Conservation (phyloP, 2,113 vertebrate genomes). For the Perccottus glenii region DNA sequence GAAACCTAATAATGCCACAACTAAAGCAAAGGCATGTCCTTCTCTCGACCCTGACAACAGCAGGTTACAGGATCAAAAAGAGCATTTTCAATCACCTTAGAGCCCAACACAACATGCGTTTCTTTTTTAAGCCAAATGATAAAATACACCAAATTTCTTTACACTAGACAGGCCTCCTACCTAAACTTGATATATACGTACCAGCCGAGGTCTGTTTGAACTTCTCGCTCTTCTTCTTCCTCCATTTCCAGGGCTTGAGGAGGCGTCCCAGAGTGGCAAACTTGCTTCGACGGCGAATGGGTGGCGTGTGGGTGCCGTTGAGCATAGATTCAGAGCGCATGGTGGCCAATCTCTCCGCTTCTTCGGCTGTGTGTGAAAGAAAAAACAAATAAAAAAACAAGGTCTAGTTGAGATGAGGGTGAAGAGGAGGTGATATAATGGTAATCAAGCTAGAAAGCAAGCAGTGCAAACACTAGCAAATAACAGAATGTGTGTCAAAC, state of each 20-base stretch:
- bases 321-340: conserved; percentile 95
- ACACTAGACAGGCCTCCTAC: background rate
- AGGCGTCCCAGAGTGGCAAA: conserved; percentile 93
- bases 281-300: conserved; percentile 93
- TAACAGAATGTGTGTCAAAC: conserved; percentile 34
- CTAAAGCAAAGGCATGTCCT: conserved; percentile 36
- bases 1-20: conserved; percentile 44
- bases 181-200: conserved; percentile 61
- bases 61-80: conserved; percentile 52
- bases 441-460: conserved; percentile 4
- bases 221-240: conserved; percentile 99
- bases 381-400: background rate
- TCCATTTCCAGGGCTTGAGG: conserved; percentile 99
- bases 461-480: conserved; percentile 24
- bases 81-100: conserved; percentile 52
- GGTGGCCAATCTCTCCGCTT: conserved; percentile 94
- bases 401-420: conserved; percentile 21
- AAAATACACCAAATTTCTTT: background rate
- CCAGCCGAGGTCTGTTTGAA: conserved; percentile 98
- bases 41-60: conserved; percentile 48
- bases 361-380: conserved; percentile 83
- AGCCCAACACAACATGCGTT: conserved; percentile 8
- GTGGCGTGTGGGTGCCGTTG: conserved; percentile 92
- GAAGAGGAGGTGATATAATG: conserved; percentile 28
- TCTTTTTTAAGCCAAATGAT: conserved; percentile 20